Evolutionary conservation across 2,888 invertebrate genomes (phyloP).

Genomic region (Platypus cylindrus): DNA sequence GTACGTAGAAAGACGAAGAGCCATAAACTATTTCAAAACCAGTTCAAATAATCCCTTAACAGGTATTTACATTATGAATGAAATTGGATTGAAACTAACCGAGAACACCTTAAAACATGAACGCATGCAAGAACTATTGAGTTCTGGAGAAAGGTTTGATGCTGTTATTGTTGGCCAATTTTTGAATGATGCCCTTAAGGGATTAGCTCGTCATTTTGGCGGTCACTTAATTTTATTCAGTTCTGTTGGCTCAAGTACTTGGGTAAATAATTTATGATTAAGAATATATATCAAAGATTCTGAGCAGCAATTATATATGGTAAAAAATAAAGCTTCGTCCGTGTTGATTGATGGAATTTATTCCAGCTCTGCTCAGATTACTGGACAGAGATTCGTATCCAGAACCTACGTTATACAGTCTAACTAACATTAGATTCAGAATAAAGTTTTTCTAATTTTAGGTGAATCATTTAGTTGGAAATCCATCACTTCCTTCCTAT

Average conservation of each 20-base stretch:
- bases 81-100: constrained; percentile 12
- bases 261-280: no score
- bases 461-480: constrained; percentile 38
- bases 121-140: constrained; percentile 12
- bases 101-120: constrained; percentile 13
- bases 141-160: constrained; percentile 14
- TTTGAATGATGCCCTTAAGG: constrained; percentile 35
- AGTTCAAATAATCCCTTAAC: constrained; percentile 7
- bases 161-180: constrained; percentile 30
- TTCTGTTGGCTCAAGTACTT: constrained; percentile 33
- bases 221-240: constrained; percentile 28
- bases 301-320: no score
- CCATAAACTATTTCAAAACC: constrained; percentile 11
- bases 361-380: no score
- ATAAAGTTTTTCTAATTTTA: constrained; percentile 5
- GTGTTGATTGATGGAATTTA: no score
- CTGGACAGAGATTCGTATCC: no score
- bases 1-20: constrained; percentile 11
- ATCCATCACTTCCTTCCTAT: constrained; percentile 38
- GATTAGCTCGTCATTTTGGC: constrained; percentile 28
- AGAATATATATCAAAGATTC: no score
- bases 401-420: no score
- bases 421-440: no score
- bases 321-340: no score
- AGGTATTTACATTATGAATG: constrained; percentile 14